Percentiles rank a stretch among this genome's conserved stretches.
phyloP scores from a whole-genome alignment of 2,797 vertebrate species.

The Sarcophilus harrisii region DNA sequence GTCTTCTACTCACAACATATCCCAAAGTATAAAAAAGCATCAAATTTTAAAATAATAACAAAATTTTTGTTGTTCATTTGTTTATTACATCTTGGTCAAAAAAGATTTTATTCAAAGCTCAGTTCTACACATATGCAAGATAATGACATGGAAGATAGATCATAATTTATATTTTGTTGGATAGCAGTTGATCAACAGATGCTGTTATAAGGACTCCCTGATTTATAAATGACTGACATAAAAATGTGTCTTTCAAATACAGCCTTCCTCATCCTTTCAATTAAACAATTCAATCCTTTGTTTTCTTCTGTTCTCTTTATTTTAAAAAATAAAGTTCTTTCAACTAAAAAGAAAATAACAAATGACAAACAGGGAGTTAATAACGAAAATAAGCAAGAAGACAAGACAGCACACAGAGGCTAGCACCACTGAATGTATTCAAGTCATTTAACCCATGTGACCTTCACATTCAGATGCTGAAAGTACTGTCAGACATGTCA shows the following conservation, averaged over 20 bases:
- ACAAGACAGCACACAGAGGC: neutral
- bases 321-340: neutral
- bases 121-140: conserved; percentile 4
- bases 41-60: neutral
- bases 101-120: conserved; percentile 27
- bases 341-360: neutral
- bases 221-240: neutral
- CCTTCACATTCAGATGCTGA: neutral
- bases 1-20: neutral
- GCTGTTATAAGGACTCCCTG: neutral
- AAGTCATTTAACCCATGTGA: neutral
- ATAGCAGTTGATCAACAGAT: neutral
- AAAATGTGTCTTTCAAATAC: neutral
- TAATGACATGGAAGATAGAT: neutral
- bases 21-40: conserved; percentile 15
- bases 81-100: conserved; percentile 15
- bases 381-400: neutral
- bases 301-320: neutral
- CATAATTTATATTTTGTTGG: neutral
- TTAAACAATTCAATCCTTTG: neutral
- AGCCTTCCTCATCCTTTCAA: neutral
- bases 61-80: neutral
- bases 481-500: neutral
- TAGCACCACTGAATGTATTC: neutral
- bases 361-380: neutral